Percentiles rank a stretch among this genome's conserved stretches.
phyloP scores from a whole-genome alignment of 2,888 invertebrate species.

The Tinea pellionella region DNA sequence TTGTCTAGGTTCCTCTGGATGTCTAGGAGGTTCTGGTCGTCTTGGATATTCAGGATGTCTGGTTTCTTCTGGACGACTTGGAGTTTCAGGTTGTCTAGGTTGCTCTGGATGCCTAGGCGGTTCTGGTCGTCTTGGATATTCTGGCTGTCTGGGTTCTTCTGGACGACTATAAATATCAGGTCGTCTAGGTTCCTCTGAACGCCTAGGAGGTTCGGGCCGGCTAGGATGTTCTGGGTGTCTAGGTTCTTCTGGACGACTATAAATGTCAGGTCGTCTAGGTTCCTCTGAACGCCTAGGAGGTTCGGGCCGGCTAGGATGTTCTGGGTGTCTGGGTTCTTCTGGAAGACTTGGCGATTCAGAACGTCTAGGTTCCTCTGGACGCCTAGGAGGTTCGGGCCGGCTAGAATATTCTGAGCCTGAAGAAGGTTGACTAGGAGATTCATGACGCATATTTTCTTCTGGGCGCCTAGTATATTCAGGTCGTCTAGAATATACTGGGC shows the following conservation, averaged over 20 bases:
- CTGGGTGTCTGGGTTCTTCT: background rate
- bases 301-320: background rate
- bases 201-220: background rate
- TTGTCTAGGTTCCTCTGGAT: conserved; percentile 14
- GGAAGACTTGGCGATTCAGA: background rate
- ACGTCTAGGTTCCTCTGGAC: background rate
- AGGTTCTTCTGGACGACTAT: background rate
- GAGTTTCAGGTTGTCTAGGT: conserved; percentile 14
- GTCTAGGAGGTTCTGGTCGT: conserved; percentile 14
- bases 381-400: background rate
- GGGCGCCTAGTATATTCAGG: background rate
- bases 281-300: conserved; percentile 8
- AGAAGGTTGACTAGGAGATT: no score
- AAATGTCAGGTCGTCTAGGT: background rate
- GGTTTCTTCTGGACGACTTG: conserved; percentile 19
- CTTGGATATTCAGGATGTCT: conserved; percentile 14
- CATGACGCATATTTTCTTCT: background rate
- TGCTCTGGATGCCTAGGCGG: conserved; percentile 14
- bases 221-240: background rate
- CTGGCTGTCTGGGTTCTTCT: conserved; percentile 18
- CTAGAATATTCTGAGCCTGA: background rate
- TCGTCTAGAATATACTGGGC: background rate
- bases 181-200: conserved; percentile 8
- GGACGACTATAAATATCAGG: conserved; percentile 17
- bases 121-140: conserved; percentile 13